A percentile compares a stretch with the other conserved stretches of the same genome.
Conservation (phyloP, 1,140 invertebrate genomes). For the Pseudomyrmex gracilis region DNA sequence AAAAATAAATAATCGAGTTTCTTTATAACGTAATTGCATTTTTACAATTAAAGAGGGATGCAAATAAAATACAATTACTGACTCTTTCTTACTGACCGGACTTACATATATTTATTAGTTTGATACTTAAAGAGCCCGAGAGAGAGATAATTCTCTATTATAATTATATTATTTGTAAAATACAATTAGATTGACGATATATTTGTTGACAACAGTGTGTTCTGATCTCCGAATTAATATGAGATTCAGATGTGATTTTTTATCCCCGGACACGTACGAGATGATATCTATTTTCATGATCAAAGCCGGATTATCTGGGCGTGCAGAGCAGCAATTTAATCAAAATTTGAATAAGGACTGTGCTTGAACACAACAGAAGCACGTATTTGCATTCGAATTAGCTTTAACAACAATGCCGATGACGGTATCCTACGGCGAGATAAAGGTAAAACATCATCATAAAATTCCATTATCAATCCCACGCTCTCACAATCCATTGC, state of each 20-base stretch:
- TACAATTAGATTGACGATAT: too few species aligned
- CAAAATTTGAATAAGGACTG: conserved; percentile 24
- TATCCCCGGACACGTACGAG: conserved; percentile 28
- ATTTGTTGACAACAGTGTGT: too few species aligned
- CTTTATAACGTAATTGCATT: not conserved
- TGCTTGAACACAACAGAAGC: not conserved
- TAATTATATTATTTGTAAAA: too few species aligned
- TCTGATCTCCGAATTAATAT: conserved; percentile 11
- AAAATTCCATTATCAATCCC: conserved; percentile 20
- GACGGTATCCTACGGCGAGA: not conserved
- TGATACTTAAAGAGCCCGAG: too few species aligned
- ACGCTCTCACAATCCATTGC: conserved; percentile 16
- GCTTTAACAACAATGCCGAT: not conserved
- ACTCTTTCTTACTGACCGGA: too few species aligned
- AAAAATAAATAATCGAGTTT: not conserved
- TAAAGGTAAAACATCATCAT: not conserved
- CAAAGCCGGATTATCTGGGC: conserved; percentile 1
- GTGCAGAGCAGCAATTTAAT: not conserved
- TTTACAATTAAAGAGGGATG: too few species aligned
- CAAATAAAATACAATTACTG: too few species aligned
- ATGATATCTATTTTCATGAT: conserved; percentile 47
- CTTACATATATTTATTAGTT: too few species aligned
- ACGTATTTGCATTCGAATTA: conserved; percentile 9
- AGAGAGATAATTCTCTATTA: too few species aligned
- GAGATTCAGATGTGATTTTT: conserved; percentile 47